Conservation (phyloP, 2,888 invertebrate genomes). For the Bugulina stolonifera region DNA sequence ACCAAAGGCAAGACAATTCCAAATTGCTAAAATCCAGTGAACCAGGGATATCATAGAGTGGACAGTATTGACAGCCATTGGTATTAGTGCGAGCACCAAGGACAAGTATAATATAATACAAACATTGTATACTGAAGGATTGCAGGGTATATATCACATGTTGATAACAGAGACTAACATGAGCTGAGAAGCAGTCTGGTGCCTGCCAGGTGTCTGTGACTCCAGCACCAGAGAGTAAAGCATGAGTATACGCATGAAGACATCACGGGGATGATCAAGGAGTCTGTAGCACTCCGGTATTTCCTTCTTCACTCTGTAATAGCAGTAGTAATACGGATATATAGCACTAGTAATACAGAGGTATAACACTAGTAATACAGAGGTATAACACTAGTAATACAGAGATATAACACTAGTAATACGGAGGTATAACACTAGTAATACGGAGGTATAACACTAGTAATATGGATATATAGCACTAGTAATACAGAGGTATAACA, state of each 20-base stretch:
- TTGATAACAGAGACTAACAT: background rate
- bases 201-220: background rate
- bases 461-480: background rate
- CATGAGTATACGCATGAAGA: slow-evolving; percentile 54
- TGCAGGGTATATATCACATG: background rate
- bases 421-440: background rate
- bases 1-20: too few relatives aligned
- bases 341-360: background rate
- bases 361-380: background rate
- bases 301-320: slow-evolving; percentile 32
- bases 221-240: slow-evolving; percentile 50
- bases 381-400: background rate
- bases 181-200: slow-evolving; percentile 16
- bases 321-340: background rate
- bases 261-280: slow-evolving; percentile 40
- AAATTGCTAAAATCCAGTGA: too few relatives aligned
- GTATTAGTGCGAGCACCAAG: too few relatives aligned
- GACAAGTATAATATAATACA: too few relatives aligned
- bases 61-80: too few relatives aligned
- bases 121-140: too few relatives aligned
- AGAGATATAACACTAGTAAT: background rate
- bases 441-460: background rate
- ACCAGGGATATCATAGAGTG: too few relatives aligned
- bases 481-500: background rate
- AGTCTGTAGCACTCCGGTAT: slow-evolving; percentile 52